phyloP scores from a whole-genome alignment of 2,797 vertebrate species.

The Sitta carolinensis region DNA sequence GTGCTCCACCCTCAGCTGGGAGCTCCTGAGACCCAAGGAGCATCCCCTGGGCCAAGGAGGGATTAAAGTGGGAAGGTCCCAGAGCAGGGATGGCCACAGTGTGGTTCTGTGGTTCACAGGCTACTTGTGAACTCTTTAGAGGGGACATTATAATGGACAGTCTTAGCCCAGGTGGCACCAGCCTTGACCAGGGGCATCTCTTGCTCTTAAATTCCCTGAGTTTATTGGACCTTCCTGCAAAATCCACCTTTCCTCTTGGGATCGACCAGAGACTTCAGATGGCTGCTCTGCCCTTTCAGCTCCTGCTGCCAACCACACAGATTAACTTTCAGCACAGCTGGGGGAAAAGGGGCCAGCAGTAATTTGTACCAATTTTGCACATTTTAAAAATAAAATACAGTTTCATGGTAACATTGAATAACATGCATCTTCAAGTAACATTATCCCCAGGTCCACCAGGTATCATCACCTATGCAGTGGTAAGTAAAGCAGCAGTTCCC shows the following conservation, averaged over 20 bases:
- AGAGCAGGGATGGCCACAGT: accelerated
- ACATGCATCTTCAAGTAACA: not conserved
- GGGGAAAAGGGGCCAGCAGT: not conserved
- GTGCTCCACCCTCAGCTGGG: not conserved
- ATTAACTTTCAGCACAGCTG: not conserved
- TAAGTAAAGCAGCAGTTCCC: not conserved
- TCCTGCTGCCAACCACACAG: not conserved
- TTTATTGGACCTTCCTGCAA: not conserved
- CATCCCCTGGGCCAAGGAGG: not conserved
- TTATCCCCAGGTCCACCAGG: not conserved
- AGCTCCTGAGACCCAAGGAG: not conserved
- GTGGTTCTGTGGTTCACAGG: not conserved
- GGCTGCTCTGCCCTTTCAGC: not conserved
- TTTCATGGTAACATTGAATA: not conserved
- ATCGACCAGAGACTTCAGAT: not conserved
- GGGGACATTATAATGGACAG: not conserved
- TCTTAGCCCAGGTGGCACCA: not conserved
- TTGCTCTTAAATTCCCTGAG: not conserved
- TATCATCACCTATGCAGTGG: not conserved
- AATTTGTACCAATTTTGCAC: not conserved
- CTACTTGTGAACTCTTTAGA: not conserved
- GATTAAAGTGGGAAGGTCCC: not conserved
- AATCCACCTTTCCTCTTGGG: not conserved
- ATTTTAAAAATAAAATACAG: not conserved
- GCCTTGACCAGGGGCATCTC: not conserved